A percentile compares a stretch with the other conserved stretches of the same genome.
These are phyloP conservation scores for Nudaria mundana DNA, from an alignment of 2,888 invertebrate species.

Conservation along the genomic window DNA sequence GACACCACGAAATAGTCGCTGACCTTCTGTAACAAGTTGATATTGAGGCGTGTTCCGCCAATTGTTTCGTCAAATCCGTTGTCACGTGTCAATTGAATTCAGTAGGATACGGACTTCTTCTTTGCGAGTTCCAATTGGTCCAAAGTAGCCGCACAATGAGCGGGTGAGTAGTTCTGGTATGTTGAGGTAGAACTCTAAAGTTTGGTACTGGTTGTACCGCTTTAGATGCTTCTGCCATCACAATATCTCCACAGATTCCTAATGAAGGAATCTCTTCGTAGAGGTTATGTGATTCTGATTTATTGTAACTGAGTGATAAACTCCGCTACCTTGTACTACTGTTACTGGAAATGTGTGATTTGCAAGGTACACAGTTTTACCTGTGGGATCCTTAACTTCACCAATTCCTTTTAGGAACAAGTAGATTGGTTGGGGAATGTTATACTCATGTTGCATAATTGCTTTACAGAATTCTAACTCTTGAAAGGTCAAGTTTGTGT, in stretches of 20 bases:
- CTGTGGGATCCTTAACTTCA: background rate
- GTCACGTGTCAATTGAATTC: background rate
- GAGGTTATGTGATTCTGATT: background rate
- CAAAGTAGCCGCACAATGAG: background rate
- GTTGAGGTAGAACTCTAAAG: background rate
- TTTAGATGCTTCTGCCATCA: background rate
- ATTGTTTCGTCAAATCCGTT: too few species aligned
- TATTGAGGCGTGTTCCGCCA: background rate
- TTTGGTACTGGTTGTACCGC: conserved; percentile 1
- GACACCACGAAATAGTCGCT: background rate
- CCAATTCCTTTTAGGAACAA: conserved; percentile 3
- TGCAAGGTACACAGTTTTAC: background rate
- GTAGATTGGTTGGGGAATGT: conserved; percentile 1
- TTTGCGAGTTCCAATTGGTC: background rate
- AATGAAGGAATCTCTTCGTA: conserved; percentile 2
- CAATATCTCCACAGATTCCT: conserved; percentile 1
- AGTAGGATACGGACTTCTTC: background rate
- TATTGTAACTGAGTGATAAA: background rate
- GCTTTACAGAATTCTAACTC: background rate
- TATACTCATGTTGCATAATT: background rate
- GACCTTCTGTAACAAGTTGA: background rate
- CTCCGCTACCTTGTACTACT: background rate
- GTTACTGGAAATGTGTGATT: background rate
- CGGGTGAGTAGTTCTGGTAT: background rate
- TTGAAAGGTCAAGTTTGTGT: conserved; percentile 2